A percentile compares a stretch with the other conserved stretches of the same genome.
Evolutionary conservation across 1,140 invertebrate species (phyloP).

Genomic region (Eciton burchellii): DNA sequence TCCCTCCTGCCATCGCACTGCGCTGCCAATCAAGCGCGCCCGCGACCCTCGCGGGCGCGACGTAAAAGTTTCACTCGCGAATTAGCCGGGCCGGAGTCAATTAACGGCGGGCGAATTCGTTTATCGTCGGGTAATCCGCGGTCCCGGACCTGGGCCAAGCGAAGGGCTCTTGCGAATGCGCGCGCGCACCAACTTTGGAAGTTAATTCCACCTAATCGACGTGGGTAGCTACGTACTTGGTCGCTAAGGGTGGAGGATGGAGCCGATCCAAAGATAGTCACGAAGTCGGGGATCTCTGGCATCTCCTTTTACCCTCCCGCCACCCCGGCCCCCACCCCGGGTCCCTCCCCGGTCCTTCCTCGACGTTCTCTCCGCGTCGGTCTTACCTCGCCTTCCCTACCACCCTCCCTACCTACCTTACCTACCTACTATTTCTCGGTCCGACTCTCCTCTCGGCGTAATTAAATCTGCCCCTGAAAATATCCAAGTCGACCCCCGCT

Average conservation of each 20-base stretch:
- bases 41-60: constrained; percentile 60
- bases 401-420: not conserved
- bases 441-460: constrained; percentile 17
- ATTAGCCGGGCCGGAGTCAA: constrained; percentile 70
- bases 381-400: constrained; percentile 5
- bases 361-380: not conserved
- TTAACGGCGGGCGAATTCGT: constrained; percentile 70
- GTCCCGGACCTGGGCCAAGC: constrained; percentile 76
- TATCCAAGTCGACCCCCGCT: constrained; percentile 57
- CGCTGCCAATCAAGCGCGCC: constrained; percentile 64
- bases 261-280: constrained; percentile 68
- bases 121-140: constrained; percentile 68
- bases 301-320: constrained; percentile 51
- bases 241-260: constrained; percentile 61
- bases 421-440: too few relatives aligned
- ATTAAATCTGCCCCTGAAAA: constrained; percentile 62
- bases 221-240: constrained; percentile 38
- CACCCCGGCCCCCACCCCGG: not conserved
- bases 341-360: not conserved
- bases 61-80: constrained; percentile 72
- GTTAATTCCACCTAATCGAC: constrained; percentile 80
- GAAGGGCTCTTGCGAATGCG: constrained; percentile 68
- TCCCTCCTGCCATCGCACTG: constrained; percentile 1
- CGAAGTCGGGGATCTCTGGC: constrained; percentile 51
- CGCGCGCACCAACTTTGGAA: constrained; percentile 60